Evolutionary conservation across 92 coral and sea anemone genomes (phyloP).

Genomic region (Blastomussa wellsi): DNA sequence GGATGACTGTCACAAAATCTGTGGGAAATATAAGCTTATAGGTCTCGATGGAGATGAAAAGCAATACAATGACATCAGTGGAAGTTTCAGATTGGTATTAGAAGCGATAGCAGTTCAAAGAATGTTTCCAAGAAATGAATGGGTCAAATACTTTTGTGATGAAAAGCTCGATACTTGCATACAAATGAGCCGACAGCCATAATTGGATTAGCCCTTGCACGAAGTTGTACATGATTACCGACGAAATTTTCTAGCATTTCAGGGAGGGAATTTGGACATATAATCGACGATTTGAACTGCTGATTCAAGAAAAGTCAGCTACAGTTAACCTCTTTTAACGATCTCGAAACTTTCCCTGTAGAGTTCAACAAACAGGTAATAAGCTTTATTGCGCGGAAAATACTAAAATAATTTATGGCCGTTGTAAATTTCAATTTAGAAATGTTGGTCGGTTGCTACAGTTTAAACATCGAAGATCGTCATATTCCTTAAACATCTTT

Average conservation of each 20-base stretch:
- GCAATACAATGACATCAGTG: neutral
- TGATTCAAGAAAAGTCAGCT: neutral
- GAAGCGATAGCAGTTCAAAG: neutral
- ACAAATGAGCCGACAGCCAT: constrained; percentile 8
- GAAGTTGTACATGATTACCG: neutral
- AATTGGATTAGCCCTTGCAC: neutral
- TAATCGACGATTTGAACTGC: neutral
- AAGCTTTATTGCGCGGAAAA: constrained; percentile 21
- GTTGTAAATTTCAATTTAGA: neutral
- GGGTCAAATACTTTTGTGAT: neutral
- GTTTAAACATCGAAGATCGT: neutral
- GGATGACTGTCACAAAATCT: neutral
- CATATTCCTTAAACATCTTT: neutral
- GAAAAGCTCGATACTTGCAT: neutral
- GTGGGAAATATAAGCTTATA: neutral
- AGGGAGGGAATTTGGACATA: neutral
- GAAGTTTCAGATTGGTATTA: neutral
- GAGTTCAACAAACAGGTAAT: neutral
- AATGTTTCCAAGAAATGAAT: neutral
- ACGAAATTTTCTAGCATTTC: neutral
- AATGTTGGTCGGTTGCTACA: neutral
- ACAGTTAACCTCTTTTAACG: neutral
- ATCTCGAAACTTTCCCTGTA: neutral
- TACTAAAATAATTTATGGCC: neutral
- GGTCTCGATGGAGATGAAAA: neutral